phyloP scores from a whole-genome alignment of 2,888 invertebrate species.

The Dasypolia templi region DNA sequence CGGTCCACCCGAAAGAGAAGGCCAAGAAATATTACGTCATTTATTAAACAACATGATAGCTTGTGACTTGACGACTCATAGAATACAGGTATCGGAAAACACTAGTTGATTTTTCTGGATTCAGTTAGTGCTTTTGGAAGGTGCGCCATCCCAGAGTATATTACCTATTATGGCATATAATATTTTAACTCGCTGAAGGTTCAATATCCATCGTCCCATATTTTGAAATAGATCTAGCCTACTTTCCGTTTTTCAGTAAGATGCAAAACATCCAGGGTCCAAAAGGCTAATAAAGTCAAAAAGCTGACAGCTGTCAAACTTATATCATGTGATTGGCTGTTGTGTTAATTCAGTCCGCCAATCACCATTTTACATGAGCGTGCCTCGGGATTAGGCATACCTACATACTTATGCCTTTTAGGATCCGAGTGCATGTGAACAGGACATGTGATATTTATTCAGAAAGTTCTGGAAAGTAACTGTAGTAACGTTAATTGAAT shows the following conservation, averaged over 20 bases:
- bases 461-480: slow-evolving; percentile 58
- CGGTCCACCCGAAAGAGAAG: slow-evolving; percentile 2
- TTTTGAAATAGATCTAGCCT: not conserved
- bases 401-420: not conserved
- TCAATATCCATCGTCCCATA: not conserved
- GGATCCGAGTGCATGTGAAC: not conserved
- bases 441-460: not conserved
- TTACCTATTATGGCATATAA: not conserved
- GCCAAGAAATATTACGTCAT: not conserved
- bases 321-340: not conserved
- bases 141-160: not conserved
- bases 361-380: not conserved
- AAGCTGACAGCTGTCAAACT: not conserved
- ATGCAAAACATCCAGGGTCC: no score
- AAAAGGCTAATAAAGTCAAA: not conserved
- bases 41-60: not conserved
- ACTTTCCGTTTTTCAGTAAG: not conserved
- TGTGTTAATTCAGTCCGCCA: not conserved
- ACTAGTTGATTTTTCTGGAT: not conserved
- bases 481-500: slow-evolving; percentile 61
- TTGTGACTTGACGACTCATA: not conserved
- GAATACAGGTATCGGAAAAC: not conserved
- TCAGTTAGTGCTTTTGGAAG: not conserved
- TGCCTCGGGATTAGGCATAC: no score
- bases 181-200: not conserved